Evolutionary conservation across 2,797 vertebrate species (phyloP), one percentile per base, ranked within the genome.

Genomic region (Salarias fasciatus): DNA sequence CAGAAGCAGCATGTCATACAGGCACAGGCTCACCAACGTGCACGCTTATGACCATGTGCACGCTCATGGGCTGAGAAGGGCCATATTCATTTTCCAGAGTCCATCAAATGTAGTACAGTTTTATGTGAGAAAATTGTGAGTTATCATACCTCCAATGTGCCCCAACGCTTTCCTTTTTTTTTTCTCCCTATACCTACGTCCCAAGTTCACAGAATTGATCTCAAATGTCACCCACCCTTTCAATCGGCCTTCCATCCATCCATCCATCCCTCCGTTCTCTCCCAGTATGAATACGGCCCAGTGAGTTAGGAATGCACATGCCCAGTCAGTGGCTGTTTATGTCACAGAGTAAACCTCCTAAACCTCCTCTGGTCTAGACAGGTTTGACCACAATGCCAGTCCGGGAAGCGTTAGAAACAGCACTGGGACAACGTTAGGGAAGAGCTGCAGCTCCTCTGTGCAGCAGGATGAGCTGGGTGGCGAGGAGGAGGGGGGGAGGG

Each of bases 51-150:
- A 85, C 77, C 79, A 88, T 80, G 85, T 88, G 84, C 83, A 82
- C 76, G 46, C 75, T 87, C 78, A 90, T 82, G 84, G 78, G 77
- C 82, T 80, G 71, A 84, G 47, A 83, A 77, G 91, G 90, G 91
- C 90, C 90, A 91, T 92, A 92, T 92, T 92, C 92, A 92, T 92
- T 86, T 65, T 80, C 72, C 71, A 69, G 70, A 85, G 82, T 86
- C 77, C 72, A 61, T 76, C 49, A 72, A 75, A 73, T 61, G 59
- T 40, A n/a, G 12, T 42, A 28, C 14, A 37, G 15, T 50, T 44
- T 66, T 11, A 52, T 51, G 15, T 53, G 30, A 41, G 8, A 49
- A 33, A 59, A 43, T 18, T 51, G 14, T 44, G 18, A 54, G n/a
- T 51, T n/a, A 13, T 47, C 38, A 55, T 12, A 33, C 35, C n/a